phyloP scores from a whole-genome alignment of 1,140 invertebrate genomes.

The Mylabris phalerata region DNA sequence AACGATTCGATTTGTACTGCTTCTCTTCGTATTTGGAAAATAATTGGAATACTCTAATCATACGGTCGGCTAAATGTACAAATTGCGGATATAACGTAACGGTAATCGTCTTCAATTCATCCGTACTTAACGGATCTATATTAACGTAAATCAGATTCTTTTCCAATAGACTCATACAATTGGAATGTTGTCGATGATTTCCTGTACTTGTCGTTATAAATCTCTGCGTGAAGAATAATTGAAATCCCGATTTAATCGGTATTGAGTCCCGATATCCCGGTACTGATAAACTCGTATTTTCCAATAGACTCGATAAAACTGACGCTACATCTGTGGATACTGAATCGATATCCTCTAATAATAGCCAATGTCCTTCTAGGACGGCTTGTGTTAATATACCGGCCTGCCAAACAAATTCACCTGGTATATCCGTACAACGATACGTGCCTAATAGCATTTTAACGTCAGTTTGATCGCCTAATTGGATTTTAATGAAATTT shows the following conservation, averaged over 20 bases:
- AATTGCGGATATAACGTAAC: slow-evolving; percentile 64
- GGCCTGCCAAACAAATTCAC: slow-evolving; percentile 94
- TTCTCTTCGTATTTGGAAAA: slow-evolving; percentile 51
- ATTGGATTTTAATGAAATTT: slow-evolving; percentile 75
- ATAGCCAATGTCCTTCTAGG: slow-evolving; percentile 79
- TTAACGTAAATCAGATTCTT: slow-evolving; percentile 79
- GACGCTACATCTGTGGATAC: slow-evolving; percentile 90
- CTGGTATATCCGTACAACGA: slow-evolving; percentile 91
- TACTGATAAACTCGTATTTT: slow-evolving; percentile 74
- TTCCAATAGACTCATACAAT: slow-evolving; percentile 58
- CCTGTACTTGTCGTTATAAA: slow-evolving; percentile 50
- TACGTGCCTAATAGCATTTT: slow-evolving; percentile 93
- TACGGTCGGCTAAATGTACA: slow-evolving; percentile 64
- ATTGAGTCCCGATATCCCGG: slow-evolving; percentile 81
- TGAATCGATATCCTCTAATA: slow-evolving; percentile 94
- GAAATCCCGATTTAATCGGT: slow-evolving; percentile 73
- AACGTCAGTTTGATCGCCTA: slow-evolving; percentile 97
- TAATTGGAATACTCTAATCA: slow-evolving; percentile 78
- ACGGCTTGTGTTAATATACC: slow-evolving; percentile 88
- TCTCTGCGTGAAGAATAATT: slow-evolving; percentile 85
- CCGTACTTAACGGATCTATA: slow-evolving; percentile 67
- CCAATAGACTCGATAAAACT: slow-evolving; percentile 76
- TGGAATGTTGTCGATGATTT: slow-evolving; percentile 58
- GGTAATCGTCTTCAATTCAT: slow-evolving; percentile 65
- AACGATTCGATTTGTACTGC: slow-evolving; percentile 46